Evolutionary conservation across 1,140 invertebrate species (phyloP), one percentile per base, ranked within the genome.

Genomic region (Ceratosolen solmsi): DNA sequence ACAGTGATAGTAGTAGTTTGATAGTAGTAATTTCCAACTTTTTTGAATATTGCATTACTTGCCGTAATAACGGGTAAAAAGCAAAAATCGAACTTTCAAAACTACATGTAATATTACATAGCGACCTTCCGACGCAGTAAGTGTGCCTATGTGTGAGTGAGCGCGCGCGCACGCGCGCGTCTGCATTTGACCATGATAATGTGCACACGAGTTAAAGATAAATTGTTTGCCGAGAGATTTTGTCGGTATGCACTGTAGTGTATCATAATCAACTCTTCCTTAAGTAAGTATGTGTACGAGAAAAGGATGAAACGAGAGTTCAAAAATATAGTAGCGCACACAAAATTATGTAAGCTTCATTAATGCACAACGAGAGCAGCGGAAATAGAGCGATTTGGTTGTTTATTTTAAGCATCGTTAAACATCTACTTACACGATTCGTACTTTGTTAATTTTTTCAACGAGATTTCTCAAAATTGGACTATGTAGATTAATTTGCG

Each of bases 321-420:
- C 33, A 68, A 68, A 22, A 68, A 68, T 33, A 56, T 58, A 58
- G 54, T 38, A 58, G 8, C 54, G 20, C 33, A 68, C 36, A n/a
- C 22, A 38, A 38, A 68, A 68, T 68, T 68, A 38, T 38, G 33
- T 68, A 68, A 68, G 60, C 33, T 68, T 68, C 15, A 20, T 7
- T 68, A 68, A 68, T 38, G 15, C 30, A 22, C 36, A n/a, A 68
- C 4, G 33, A 68, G 38, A 38, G 33, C 30, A n/a, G 22, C 33
- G 33, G 33, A 68, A 38, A 38, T 68, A 38, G 30, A 68, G 33
- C 63, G 36, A 11, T 68, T 38, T 38, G 38, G 33, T 38, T 38
- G 20, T 68, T 68, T 68, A 8, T 3, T n/a, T n/a, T 68, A 36
- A n/a, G 2, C 0, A 68, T 38, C 20, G 4, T 33, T 27, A 33